Evolutionary conservation across 2,888 invertebrate species (phyloP).

Genomic region (Andrena camellia): DNA sequence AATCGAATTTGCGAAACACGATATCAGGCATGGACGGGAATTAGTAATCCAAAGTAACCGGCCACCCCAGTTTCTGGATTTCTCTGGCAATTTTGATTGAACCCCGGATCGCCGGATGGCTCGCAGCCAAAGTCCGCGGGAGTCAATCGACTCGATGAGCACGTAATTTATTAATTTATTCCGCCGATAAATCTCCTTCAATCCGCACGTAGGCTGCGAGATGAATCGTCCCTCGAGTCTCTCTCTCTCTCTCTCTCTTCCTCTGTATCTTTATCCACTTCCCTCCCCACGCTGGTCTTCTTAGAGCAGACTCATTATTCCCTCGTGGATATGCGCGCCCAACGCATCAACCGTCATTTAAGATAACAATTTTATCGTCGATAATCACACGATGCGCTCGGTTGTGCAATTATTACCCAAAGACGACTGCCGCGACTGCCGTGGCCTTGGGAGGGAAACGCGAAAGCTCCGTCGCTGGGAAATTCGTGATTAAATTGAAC

Average conservation of each 20-base stretch:
- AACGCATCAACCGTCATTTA: conserved; percentile 17
- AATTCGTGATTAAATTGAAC: conserved; percentile 38
- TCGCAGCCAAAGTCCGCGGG: neutral
- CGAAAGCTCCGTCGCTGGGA: conserved; percentile 11
- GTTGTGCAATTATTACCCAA: conserved; percentile 20
- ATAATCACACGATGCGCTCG: conserved; percentile 34
- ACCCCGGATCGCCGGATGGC: neutral
- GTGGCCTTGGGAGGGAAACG: conserved; percentile 12
- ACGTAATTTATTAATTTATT: conserved; percentile 76
- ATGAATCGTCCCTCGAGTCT: conserved; percentile 49
- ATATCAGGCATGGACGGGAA: conserved; percentile 14
- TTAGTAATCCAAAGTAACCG: neutral
- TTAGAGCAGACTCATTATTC: conserved; percentile 47
- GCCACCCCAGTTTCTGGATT: neutral
- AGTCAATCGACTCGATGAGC: conserved; percentile 16
- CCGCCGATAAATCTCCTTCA: conserved; percentile 73
- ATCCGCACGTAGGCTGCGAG: conserved; percentile 72
- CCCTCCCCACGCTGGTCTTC: conserved; percentile 19
- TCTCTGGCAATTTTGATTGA: neutral
- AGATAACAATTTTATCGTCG: conserved; percentile 41
- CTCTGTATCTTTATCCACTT: conserved; percentile 23
- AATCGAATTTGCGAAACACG: conserved; percentile 35
- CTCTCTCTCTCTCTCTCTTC: conserved; percentile 14
- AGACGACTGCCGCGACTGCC: conserved; percentile 2
- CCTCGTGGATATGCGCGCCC: conserved; percentile 12